Conservation (phyloP, 1,140 invertebrate species). For the Solenopsis invicta region DNA sequence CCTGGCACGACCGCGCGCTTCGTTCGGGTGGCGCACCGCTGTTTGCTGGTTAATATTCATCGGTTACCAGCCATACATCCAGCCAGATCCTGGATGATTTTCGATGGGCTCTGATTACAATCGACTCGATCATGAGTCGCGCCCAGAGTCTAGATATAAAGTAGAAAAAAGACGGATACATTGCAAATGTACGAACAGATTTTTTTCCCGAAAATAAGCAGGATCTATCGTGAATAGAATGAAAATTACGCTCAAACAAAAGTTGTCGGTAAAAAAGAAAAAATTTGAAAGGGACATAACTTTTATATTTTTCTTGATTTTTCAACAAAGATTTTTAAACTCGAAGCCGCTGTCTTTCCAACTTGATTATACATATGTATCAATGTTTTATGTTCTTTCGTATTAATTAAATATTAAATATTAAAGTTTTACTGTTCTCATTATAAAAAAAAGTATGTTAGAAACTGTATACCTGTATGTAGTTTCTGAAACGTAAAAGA, state of each 20-base stretch:
- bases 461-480: background rate
- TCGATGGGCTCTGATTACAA: conserved; percentile 81
- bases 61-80: conserved; percentile 75
- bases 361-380: background rate
- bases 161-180: conserved; percentile 30
- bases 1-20: conserved; percentile 66
- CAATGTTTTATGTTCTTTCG: background rate
- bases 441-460: background rate
- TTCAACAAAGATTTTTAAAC: background rate
- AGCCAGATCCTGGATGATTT: conserved; percentile 81
- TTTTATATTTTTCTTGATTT: background rate
- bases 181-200: background rate
- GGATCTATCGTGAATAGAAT: background rate
- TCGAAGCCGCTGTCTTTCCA: background rate
- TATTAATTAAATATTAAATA: background rate
- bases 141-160: conserved; percentile 32
- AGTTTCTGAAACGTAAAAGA: background rate
- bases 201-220: background rate
- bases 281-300: background rate
- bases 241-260: background rate
- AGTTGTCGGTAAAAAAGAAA: background rate
- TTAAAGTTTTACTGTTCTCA: background rate
- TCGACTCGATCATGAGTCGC: conserved; percentile 80
- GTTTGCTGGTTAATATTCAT: conserved; percentile 88
- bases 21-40: conserved; percentile 70